These are phyloP conservation scores for Nymphalis polychloros DNA, from an alignment of 2,888 invertebrate species.

Conservation along the genomic window DNA sequence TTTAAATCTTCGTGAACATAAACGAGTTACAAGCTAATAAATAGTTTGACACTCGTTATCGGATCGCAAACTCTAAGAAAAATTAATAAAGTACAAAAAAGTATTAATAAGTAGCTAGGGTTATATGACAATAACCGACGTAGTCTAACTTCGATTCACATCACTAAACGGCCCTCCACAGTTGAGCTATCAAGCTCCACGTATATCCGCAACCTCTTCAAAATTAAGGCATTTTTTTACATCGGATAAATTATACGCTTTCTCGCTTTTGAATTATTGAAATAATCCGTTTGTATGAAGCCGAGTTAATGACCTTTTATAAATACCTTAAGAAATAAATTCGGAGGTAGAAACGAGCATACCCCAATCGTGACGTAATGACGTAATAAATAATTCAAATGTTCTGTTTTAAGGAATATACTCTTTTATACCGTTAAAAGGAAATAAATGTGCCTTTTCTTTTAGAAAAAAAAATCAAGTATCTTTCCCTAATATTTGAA, in stretches of 20 bases:
- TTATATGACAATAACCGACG: too few species aligned
- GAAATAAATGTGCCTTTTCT: not conserved
- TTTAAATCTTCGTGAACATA: too few species aligned
- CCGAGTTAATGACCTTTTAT: constrained; percentile 57
- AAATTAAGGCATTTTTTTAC: constrained; percentile 22
- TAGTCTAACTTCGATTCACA: too few species aligned
- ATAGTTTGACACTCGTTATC: too few species aligned
- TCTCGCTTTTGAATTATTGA: constrained; percentile 66
- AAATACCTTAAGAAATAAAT: constrained; percentile 48
- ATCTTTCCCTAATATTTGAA: too few species aligned
- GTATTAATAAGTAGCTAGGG: too few species aligned
- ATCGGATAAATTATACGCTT: constrained; percentile 62
- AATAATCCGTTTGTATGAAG: constrained; percentile 66
- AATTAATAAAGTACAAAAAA: too few species aligned
- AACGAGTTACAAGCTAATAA: too few species aligned
- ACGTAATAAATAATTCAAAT: constrained; percentile 28
- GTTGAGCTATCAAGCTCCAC: too few species aligned
- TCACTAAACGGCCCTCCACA: too few species aligned
- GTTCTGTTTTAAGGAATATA: constrained; percentile 12
- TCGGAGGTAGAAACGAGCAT: constrained; percentile 36
- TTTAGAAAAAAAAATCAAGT: not conserved
- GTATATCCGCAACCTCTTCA: constrained; percentile 13
- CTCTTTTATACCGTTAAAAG: not conserved
- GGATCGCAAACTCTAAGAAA: too few species aligned
- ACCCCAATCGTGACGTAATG: constrained; percentile 25